These are phyloP conservation scores for Zapornia atra DNA, from an alignment of 2,113 vertebrate species.

Conservation along the genomic window DNA sequence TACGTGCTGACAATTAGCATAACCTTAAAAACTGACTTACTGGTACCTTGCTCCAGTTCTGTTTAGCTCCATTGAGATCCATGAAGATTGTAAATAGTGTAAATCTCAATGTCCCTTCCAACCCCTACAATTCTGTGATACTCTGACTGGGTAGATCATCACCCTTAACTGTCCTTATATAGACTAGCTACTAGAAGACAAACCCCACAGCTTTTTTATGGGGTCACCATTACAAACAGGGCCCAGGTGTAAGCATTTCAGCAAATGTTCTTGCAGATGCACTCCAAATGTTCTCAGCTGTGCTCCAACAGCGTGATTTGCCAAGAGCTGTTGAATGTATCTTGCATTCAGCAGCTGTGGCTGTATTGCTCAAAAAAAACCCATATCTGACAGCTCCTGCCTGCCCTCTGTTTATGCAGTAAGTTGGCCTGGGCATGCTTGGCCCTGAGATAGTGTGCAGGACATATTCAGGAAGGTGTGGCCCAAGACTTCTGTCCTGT, in stretches of 20 bases:
- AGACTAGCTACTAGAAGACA: not conserved
- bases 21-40: not conserved
- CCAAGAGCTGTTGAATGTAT: conserved; percentile 40
- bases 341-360: not conserved
- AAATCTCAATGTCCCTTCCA: not conserved
- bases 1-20: not conserved
- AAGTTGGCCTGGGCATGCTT: not conserved
- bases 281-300: conserved; percentile 59
- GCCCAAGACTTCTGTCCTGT: not conserved
- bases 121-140: too few species aligned
- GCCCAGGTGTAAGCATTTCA: conserved; percentile 44
- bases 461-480: not conserved
- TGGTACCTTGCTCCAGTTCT: not conserved
- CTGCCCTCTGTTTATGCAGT: not conserved
- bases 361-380: not conserved
- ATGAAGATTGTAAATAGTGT: not conserved
- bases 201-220: conserved; percentile 7
- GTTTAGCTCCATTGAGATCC: not conserved
- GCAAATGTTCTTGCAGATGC: conserved; percentile 61
- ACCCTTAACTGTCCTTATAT: not conserved
- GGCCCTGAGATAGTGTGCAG: not conserved
- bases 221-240: conserved; percentile 21
- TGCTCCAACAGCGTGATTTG: conserved; percentile 22
- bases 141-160: not conserved
- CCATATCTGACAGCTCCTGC: not conserved